A percentile compares a stretch with the other conserved stretches of the same genome.
These are phyloP conservation scores for Plectropomus leopardus DNA, from an alignment of 2,113 vertebrate species.

Conservation along the genomic window DNA sequence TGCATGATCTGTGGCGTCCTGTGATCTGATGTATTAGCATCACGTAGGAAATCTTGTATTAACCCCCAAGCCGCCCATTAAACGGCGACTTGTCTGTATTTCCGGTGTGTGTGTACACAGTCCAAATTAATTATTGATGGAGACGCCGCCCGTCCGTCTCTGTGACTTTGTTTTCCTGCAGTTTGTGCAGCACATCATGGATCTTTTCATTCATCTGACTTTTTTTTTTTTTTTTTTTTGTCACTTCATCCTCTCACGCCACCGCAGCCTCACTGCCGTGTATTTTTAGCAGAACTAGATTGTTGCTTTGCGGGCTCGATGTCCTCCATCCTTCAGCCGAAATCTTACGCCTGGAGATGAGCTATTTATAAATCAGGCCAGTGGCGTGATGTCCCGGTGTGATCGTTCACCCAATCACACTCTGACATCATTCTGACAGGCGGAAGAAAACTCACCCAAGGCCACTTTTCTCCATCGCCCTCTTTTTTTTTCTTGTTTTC, in stretches of 20 bases:
- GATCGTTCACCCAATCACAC: slow-evolving; percentile 47
- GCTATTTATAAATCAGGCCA: slow-evolving; percentile 66
- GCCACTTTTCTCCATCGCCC: neutral
- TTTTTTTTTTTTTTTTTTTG: slow-evolving; percentile 45
- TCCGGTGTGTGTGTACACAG: slow-evolving; percentile 2
- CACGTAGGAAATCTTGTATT: slow-evolving; percentile 31
- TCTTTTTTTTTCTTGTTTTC: slow-evolving; percentile 19
- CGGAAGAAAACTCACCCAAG: neutral
- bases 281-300: slow-evolving; percentile 75
- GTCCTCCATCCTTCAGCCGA: slow-evolving; percentile 47
- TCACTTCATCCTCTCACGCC: slow-evolving; percentile 40
- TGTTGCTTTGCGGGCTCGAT: slow-evolving; percentile 47
- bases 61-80: slow-evolving; percentile 31
- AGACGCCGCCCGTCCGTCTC: slow-evolving; percentile 2
- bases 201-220: slow-evolving; percentile 12
- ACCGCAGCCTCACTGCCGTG: slow-evolving; percentile 15
- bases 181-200: slow-evolving; percentile 26
- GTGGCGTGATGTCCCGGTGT: slow-evolving; percentile 40
- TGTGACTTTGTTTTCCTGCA: slow-evolving; percentile 40
- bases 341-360: slow-evolving; percentile 55
- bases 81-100: slow-evolving; percentile 21
- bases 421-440: slow-evolving; percentile 24
- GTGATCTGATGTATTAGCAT: slow-evolving; percentile 28
- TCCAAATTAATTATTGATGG: slow-evolving; percentile 41
- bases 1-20: slow-evolving; percentile 58